phyloP scores from a whole-genome alignment of 2,113 vertebrate genomes.

The Sisor rabdophorus region DNA sequence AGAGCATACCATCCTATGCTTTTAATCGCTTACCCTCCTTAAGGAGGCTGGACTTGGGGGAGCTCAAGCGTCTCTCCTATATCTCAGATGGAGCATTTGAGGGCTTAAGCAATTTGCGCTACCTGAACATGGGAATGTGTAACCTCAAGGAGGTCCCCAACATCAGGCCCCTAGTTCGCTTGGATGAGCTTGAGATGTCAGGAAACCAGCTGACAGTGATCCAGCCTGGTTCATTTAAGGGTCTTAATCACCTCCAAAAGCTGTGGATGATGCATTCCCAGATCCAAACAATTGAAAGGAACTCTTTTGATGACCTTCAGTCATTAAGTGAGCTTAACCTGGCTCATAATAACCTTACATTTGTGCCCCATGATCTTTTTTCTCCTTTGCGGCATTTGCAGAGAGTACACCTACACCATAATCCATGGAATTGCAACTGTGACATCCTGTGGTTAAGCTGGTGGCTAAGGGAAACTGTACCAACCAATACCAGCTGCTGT shows the following conservation, averaged over 20 bases:
- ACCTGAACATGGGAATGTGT: constrained; percentile 75
- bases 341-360: constrained; percentile 74
- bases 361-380: constrained; percentile 73
- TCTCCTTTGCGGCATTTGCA: constrained; percentile 70
- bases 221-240: constrained; percentile 69
- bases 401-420: constrained; percentile 72
- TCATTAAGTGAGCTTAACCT: constrained; percentile 72
- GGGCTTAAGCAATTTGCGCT: constrained; percentile 71
- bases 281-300: constrained; percentile 73
- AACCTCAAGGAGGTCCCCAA: constrained; percentile 77
- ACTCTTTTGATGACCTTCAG: constrained; percentile 73
- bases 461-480: constrained; percentile 74
- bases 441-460: constrained; percentile 76
- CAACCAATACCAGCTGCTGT: constrained; percentile 73
- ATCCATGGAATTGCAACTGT: constrained; percentile 77
- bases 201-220: constrained; percentile 70
- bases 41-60: constrained; percentile 70
- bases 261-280: constrained; percentile 91
- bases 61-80: constrained; percentile 73
- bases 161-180: constrained; percentile 67
- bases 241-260: constrained; percentile 82
- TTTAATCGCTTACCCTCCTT: constrained; percentile 73
- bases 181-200: constrained; percentile 75
- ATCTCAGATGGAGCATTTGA: constrained; percentile 73
- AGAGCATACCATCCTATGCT: constrained; percentile 76